A percentile compares a stretch with the other conserved stretches of the same genome.
phyloP scores from a whole-genome alignment of 2,797 vertebrate genomes.

The Oreochromis mossambicus region DNA sequence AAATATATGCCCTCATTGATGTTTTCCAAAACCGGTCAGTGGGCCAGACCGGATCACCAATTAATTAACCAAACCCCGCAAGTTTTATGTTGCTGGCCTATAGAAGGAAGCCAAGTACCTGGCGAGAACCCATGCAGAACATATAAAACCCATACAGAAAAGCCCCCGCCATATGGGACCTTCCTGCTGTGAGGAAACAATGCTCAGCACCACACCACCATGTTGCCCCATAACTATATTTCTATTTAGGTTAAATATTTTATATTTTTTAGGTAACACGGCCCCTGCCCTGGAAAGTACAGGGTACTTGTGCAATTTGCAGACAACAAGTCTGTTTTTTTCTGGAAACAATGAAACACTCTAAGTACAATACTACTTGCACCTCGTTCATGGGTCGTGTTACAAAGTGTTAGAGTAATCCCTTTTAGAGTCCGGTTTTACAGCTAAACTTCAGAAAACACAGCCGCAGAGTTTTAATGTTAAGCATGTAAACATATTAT shows the following conservation, averaged over 20 bases:
- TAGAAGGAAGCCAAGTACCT: not conserved
- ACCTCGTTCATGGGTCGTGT: not conserved
- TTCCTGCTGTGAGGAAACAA: not conserved
- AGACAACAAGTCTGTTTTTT: not conserved
- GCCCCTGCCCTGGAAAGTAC: not conserved
- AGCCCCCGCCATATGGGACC: not conserved
- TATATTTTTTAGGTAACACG: not conserved
- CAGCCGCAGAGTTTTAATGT: not conserved
- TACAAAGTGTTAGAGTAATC: not conserved
- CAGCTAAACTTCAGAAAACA: not conserved
- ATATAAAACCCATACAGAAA: not conserved
- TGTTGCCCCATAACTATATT: not conserved
- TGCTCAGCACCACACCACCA: not conserved
- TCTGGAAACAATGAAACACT: not conserved
- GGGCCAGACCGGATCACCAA: not conserved
- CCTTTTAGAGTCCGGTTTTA: not conserved
- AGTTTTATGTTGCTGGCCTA: not conserved
- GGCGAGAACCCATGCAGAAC: not conserved
- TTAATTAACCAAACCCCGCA: not conserved
- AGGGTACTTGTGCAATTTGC: not conserved
- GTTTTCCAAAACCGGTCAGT: accelerated
- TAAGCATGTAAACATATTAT: not conserved
- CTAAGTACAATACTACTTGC: not conserved
- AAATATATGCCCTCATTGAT: not conserved
- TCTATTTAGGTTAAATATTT: not conserved